Conservation (phyloP, 2,888 invertebrate genomes). For the Orthonychiurus folsomi region DNA sequence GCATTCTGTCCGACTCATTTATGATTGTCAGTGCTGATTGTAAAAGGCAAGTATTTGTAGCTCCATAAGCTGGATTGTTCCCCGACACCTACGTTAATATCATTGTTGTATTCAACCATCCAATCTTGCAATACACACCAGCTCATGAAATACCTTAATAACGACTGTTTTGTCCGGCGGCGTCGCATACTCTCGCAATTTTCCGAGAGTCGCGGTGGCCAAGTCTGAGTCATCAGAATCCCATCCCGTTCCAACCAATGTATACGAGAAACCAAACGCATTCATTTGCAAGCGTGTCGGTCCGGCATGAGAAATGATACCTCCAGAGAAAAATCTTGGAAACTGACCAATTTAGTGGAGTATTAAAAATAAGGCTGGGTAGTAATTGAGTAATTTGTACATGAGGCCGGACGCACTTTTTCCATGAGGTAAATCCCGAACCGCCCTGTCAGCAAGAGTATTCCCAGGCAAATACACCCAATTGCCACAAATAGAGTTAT, state of each 20-base stretch:
- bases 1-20: slow-evolving; percentile 65
- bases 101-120: not conserved
- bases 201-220: no score
- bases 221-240: slow-evolving; percentile 51
- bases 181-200: slow-evolving; percentile 50
- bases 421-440: slow-evolving; percentile 58
- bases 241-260: slow-evolving; percentile 74
- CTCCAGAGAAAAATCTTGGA: slow-evolving; percentile 51
- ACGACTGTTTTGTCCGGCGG: slow-evolving; percentile 57
- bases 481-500: slow-evolving; percentile 49
- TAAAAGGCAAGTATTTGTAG: slow-evolving; percentile 64
- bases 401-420: slow-evolving; percentile 46
- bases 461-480: slow-evolving; percentile 54
- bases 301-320: slow-evolving; percentile 58
- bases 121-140: no score
- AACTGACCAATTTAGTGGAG: slow-evolving; percentile 41
- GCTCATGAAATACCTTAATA: slow-evolving; percentile 51
- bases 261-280: slow-evolving; percentile 57
- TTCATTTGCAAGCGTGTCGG: slow-evolving; percentile 56
- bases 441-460: slow-evolving; percentile 54
- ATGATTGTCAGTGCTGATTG: slow-evolving; percentile 65
- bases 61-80: slow-evolving; percentile 69
- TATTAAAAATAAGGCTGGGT: not conserved
- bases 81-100: slow-evolving; percentile 49
- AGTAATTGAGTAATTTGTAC: not conserved